A percentile compares a stretch with the other conserved stretches of the same genome.
phyloP scores from a whole-genome alignment of 2,888 invertebrate genomes.

The Pheosia gnoma region DNA sequence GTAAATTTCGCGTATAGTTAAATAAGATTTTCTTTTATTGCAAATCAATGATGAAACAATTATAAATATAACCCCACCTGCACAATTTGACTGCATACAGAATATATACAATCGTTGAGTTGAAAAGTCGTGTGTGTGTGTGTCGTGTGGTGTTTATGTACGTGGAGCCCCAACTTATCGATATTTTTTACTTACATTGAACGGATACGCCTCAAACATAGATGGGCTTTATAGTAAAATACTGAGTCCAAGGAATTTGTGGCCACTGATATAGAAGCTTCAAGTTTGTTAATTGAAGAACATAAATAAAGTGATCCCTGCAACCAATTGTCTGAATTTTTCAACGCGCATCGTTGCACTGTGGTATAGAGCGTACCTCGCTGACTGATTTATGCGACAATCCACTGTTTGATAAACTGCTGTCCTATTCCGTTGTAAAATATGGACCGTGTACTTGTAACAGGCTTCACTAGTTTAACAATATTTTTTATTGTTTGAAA shows the following conservation, averaged over 20 bases:
- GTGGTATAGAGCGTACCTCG: constrained; percentile 16
- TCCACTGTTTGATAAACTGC: constrained; percentile 41
- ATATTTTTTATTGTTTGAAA: neutral
- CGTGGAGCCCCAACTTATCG: too few relatives aligned
- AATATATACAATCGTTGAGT: too few relatives aligned
- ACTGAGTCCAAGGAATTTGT: neutral
- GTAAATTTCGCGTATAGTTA: too few relatives aligned
- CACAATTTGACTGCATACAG: too few relatives aligned
- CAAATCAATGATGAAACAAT: too few relatives aligned
- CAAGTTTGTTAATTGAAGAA: neutral
- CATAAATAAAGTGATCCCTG: constrained; percentile 2
- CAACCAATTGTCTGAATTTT: constrained; percentile 32
- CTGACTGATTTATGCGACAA: constrained; percentile 41
- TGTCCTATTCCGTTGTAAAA: constrained; percentile 38
- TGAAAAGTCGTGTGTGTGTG: too few relatives aligned
- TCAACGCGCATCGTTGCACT: constrained; percentile 21
- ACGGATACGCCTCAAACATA: too few relatives aligned
- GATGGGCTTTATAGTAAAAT: neutral
- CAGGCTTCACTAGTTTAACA: neutral
- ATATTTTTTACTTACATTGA: too few relatives aligned
- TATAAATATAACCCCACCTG: too few relatives aligned
- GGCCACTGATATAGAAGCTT: neutral
- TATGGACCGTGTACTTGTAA: constrained; percentile 21
- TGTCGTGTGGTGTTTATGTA: too few relatives aligned
- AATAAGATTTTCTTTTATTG: too few relatives aligned